Evolutionary conservation across 2,888 invertebrate genomes (phyloP).

Genomic region (Hoplodrina ambigua): DNA sequence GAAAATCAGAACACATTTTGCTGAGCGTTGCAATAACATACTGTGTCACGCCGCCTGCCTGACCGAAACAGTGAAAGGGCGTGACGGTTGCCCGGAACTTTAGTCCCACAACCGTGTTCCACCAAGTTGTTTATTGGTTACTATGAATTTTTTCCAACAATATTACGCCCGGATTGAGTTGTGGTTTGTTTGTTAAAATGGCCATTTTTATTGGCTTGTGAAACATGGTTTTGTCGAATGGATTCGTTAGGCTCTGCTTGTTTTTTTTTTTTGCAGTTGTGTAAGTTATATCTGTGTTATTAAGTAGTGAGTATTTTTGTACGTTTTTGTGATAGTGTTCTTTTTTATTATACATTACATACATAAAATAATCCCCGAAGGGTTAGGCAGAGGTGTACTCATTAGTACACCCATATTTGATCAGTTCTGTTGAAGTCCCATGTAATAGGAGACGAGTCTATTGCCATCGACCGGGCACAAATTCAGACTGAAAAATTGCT

Average conservation of each 20-base stretch:
- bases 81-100: conserved; percentile 50
- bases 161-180: conserved; percentile 45
- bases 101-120: conserved; percentile 35
- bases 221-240: conserved; percentile 28
- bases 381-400: no score
- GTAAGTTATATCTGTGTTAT: not conserved
- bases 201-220: conserved; percentile 34
- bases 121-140: conserved; percentile 59
- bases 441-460: no score
- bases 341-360: no score
- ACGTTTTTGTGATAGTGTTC: no score
- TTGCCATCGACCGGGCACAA: no score
- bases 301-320: not conserved
- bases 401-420: no score
- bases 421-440: no score
- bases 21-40: conserved; percentile 52
- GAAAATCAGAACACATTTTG: conserved; percentile 25
- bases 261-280: not conserved
- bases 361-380: no score
- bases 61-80: conserved; percentile 71
- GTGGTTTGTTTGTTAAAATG: conserved; percentile 32
- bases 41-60: conserved; percentile 48
- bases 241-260: not conserved
- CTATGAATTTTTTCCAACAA: conserved; percentile 56
- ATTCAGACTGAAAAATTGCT: no score